These are phyloP conservation scores for Athrips mouffetella DNA, from an alignment of 2,888 invertebrate species.

Conservation along the genomic window DNA sequence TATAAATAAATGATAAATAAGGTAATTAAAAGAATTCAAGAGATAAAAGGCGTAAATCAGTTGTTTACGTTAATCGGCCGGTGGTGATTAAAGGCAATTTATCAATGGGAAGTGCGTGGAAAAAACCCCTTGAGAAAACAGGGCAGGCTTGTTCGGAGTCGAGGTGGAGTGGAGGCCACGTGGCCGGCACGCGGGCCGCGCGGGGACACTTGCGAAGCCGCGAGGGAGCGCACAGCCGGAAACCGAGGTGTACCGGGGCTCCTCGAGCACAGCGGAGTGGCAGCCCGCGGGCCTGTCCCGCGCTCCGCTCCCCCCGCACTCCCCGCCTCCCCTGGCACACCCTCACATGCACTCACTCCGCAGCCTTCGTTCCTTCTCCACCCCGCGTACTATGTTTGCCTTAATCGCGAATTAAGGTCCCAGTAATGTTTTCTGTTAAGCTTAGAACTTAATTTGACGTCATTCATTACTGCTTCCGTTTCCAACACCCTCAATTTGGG, in stretches of 20 bases:
- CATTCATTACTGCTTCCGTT: constrained; percentile 60
- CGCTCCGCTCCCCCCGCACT: constrained; percentile 44
- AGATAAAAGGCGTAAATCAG: constrained; percentile 33
- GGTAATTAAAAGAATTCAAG: constrained; percentile 16
- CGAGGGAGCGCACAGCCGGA: constrained; percentile 67
- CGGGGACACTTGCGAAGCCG: constrained; percentile 54
- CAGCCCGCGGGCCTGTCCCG: constrained; percentile 67
- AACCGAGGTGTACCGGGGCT: constrained; percentile 77
- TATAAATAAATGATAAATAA: neutral
- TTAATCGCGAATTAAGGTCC: constrained; percentile 77
- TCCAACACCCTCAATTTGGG: constrained; percentile 37
- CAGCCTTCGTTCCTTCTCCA: constrained; percentile 64
- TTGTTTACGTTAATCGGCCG: constrained; percentile 44
- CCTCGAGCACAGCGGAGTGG: constrained; percentile 75
- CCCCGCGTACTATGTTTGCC: constrained; percentile 76
- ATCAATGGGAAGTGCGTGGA: constrained; percentile 57
- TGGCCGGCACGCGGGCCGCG: constrained; percentile 65
- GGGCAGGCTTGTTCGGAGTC: constrained; percentile 34
- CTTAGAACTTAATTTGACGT: constrained; percentile 70
- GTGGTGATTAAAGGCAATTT: constrained; percentile 56
- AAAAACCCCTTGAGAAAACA: constrained; percentile 33
- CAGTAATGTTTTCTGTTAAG: constrained; percentile 73
- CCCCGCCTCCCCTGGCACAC: constrained; percentile 35
- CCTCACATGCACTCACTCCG: constrained; percentile 67
- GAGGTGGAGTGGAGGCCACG: constrained; percentile 47